These are phyloP conservation scores for Palaemon carinicauda DNA, from an alignment of 1,140 invertebrate genomes.

Conservation along the genomic window DNA sequence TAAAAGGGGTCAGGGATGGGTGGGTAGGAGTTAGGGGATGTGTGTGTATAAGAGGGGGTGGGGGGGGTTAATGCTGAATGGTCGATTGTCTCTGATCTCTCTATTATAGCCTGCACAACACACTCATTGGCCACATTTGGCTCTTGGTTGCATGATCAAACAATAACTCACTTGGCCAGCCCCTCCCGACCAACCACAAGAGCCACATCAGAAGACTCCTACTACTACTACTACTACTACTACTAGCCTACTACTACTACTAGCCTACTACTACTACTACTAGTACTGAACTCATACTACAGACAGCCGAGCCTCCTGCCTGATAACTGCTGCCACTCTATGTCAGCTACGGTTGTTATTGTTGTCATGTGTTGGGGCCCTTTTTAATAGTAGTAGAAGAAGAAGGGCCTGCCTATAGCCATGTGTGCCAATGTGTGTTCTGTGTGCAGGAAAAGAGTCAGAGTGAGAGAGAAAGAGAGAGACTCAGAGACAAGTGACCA, in stretches of 20 bases:
- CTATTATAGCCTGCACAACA: conserved; percentile 13
- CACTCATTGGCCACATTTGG: neutral
- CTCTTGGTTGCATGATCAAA: neutral
- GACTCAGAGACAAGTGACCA: neutral
- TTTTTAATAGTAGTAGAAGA: no score
- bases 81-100: neutral
- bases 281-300: conserved; percentile 47
- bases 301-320: conserved; percentile 51
- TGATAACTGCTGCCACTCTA: conserved; percentile 33
- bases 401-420: conserved; percentile 19
- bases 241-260: no score
- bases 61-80: neutral
- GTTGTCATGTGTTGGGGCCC: conserved; percentile 46
- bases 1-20: neutral
- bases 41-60: neutral
- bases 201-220: neutral
- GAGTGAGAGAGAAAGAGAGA: neutral
- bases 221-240: no score
- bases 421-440: conserved; percentile 56
- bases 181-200: conserved; percentile 3
- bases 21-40: neutral
- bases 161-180: neutral
- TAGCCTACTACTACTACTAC: no score
- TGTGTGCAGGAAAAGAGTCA: conserved; percentile 42
- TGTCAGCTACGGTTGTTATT: conserved; percentile 53